These are phyloP conservation scores for Harpegnathos saltator DNA, from an alignment of 1,140 invertebrate genomes.

Conservation along the genomic window DNA sequence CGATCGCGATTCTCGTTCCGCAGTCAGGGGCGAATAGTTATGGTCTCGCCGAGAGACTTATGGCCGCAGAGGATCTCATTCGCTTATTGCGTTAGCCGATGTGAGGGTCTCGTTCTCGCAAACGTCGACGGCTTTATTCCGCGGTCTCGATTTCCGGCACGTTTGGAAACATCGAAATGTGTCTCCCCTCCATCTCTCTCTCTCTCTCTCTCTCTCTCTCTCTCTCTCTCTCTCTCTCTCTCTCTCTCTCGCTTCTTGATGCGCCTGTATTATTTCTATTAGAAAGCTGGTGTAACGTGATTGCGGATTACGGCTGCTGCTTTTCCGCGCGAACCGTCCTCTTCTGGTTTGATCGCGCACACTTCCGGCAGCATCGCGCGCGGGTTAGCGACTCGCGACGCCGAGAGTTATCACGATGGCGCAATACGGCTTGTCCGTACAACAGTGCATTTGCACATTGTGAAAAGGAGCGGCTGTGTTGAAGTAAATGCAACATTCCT, in stretches of 20 bases:
- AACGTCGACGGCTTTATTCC: neutral
- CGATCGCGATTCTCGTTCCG: conserved; percentile 44
- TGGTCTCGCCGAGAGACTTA: conserved; percentile 51
- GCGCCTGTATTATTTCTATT: neutral
- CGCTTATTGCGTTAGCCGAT: conserved; percentile 31
- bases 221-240: neutral
- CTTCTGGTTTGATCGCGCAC: conserved; percentile 12
- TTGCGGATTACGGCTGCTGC: neutral
- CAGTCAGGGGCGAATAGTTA: conserved; percentile 53
- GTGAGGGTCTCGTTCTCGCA: conserved; percentile 5
- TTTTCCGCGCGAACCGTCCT: neutral
- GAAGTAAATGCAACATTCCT: conserved; percentile 41
- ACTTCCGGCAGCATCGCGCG: conserved; percentile 19
- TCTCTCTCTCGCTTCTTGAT: neutral
- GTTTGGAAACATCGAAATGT: no score
- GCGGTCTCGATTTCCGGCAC: no score
- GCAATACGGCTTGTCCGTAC: conserved; percentile 41
- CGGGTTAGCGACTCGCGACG: conserved; percentile 53
- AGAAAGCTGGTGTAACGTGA: neutral
- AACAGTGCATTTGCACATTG: conserved; percentile 55
- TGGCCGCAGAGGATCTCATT: conserved; percentile 15
- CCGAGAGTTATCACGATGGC: conserved; percentile 60
- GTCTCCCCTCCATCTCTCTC: no score
- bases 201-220: no score
- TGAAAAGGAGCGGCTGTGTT: conserved; percentile 56